Evolutionary conservation across 2,797 vertebrate species (phyloP).

Genomic region (Alauda arvensis): DNA sequence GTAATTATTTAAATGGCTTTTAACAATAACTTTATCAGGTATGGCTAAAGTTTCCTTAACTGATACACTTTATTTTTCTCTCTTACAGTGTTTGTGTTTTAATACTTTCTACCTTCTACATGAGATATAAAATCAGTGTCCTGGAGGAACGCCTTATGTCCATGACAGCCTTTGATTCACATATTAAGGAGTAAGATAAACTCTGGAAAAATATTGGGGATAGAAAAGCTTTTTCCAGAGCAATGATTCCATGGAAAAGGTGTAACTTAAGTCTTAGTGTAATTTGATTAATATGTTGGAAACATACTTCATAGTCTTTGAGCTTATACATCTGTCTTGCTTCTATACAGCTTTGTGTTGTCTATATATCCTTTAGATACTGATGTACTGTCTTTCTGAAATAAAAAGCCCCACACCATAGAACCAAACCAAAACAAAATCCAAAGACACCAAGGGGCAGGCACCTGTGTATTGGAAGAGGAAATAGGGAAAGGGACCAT

Average conservation of each 20-base stretch:
- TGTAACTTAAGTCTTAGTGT: neutral
- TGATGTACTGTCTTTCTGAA: neutral
- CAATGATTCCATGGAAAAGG: neutral
- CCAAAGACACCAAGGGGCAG: neutral
- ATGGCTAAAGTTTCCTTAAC: neutral
- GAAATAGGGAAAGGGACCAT: neutral
- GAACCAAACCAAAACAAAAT: neutral
- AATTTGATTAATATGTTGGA: neutral
- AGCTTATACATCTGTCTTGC: neutral
- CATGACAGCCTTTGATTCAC: constrained; percentile 76
- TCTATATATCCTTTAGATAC: neutral
- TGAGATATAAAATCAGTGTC: constrained; percentile 85
- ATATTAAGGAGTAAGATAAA: constrained; percentile 76
- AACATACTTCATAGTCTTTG: neutral
- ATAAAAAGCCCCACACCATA: neutral
- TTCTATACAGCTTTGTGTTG: neutral
- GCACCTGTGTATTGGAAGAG: neutral
- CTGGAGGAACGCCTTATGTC: constrained; percentile 84
- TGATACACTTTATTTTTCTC: neutral
- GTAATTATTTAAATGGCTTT: neutral
- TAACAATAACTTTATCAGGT: neutral
- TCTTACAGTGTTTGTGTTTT: constrained; percentile 83
- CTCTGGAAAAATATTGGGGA: neutral
- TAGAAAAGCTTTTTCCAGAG: neutral
- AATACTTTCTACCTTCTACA: constrained; percentile 87